Evolutionary conservation across 2,113 vertebrate genomes (phyloP).

Genomic region (Marcusenius ussheri): DNA sequence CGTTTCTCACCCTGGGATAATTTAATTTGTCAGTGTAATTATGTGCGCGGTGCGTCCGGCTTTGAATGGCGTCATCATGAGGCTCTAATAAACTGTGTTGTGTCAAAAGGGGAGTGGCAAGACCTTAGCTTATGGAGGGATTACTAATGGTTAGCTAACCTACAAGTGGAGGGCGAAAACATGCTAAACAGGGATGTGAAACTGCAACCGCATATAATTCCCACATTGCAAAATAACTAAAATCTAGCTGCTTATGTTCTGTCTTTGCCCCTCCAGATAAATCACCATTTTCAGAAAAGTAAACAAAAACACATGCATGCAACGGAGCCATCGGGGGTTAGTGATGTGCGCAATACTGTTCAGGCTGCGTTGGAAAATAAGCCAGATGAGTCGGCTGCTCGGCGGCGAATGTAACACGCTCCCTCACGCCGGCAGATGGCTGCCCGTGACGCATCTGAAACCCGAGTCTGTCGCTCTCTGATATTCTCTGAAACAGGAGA

Average conservation of each 20-base stretch:
- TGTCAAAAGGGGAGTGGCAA: neutral
- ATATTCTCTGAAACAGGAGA: constrained; percentile 52
- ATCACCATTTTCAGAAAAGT: neutral
- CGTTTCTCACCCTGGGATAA: constrained; percentile 11
- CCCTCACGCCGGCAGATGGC: constrained; percentile 45
- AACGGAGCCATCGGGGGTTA: neutral
- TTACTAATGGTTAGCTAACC: neutral
- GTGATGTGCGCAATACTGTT: neutral
- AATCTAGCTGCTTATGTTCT: neutral
- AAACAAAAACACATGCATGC: constrained; percentile 7
- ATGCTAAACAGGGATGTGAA: neutral
- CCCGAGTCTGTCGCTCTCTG: constrained; percentile 46
- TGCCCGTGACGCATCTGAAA: constrained; percentile 51
- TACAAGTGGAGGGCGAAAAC: neutral
- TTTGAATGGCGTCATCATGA: neutral
- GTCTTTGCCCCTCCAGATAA: neutral
- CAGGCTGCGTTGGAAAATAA: neutral
- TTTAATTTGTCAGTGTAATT: constrained; percentile 16
- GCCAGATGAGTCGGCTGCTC: neutral
- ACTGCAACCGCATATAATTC: neutral
- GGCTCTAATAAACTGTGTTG: neutral
- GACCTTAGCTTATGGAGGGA: neutral
- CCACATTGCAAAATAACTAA: neutral
- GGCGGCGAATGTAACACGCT: neutral
- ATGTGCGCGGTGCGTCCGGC: neutral